Percentiles rank a stretch among this genome's conserved stretches.
Evolutionary conservation across 2,113 vertebrate genomes (phyloP).

Genomic region (Gopherus flavomarginatus): DNA sequence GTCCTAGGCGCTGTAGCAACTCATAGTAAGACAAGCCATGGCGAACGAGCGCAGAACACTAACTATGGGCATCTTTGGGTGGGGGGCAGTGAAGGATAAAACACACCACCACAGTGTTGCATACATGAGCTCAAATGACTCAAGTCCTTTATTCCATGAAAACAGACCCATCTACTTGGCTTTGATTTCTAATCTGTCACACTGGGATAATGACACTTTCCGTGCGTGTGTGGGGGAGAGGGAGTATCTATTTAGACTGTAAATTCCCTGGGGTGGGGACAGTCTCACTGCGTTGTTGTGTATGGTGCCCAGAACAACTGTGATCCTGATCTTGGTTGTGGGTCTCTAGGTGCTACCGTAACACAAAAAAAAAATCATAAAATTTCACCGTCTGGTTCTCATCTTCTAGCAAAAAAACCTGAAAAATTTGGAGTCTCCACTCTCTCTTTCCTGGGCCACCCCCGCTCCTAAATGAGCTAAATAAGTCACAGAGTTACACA

Average conservation of each 20-base stretch:
- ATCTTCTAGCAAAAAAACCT: not conserved
- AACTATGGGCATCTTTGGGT: not conserved
- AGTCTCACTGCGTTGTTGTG: not conserved
- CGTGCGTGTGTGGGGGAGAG: not conserved
- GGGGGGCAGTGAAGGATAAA: not conserved
- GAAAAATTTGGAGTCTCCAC: not conserved
- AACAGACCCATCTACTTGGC: not conserved
- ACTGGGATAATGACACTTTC: not conserved
- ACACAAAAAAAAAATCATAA: not conserved
- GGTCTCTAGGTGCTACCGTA: not conserved
- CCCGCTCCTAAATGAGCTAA: not conserved
- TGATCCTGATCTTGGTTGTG: not conserved
- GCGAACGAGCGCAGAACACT: rapidly evolving
- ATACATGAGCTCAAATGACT: not conserved
- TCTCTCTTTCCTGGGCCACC: not conserved
- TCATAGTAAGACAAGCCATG: not conserved
- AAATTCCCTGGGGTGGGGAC: not conserved
- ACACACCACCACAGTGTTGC: not conserved
- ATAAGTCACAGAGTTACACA: not conserved
- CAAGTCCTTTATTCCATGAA: not conserved
- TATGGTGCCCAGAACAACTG: not conserved
- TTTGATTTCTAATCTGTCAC: not conserved
- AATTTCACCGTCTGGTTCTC: not conserved
- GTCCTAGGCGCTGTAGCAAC: not conserved
- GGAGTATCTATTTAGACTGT: not conserved